phyloP scores from a whole-genome alignment of 2,888 invertebrate genomes.

The Enchytraeus crypticus region DNA sequence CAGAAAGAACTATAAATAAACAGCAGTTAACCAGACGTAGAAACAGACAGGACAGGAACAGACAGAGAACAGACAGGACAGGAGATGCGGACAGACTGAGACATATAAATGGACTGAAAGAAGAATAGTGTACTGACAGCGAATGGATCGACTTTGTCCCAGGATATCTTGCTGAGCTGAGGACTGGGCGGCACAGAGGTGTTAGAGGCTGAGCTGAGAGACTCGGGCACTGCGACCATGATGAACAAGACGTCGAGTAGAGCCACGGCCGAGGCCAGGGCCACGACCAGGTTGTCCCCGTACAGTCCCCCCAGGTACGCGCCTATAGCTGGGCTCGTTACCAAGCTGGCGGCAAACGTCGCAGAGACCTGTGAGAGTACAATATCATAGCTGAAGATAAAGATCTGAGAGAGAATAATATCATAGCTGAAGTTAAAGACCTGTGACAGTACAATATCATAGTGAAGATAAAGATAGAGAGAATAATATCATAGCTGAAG shows the following conservation, averaged over 20 bases:
- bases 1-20: too few relatives aligned
- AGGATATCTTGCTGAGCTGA: slow-evolving; percentile 55
- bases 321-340: slow-evolving; percentile 95
- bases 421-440: too few relatives aligned
- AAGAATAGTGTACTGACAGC: slow-evolving; percentile 57
- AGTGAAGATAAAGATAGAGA: too few relatives aligned
- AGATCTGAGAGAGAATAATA: too few relatives aligned
- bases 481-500: too few relatives aligned
- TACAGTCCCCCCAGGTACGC: slow-evolving; percentile 61
- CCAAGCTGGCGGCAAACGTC: slow-evolving; percentile 97
- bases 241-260: slow-evolving; percentile 95
- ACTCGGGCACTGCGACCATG: slow-evolving; percentile 93
- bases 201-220: slow-evolving; percentile 82
- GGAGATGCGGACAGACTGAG: too few relatives aligned
- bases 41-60: too few relatives aligned
- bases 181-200: slow-evolving; percentile 52
- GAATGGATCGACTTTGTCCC: slow-evolving; percentile 95
- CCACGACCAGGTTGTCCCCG: slow-evolving; percentile 76
- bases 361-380: slow-evolving; percentile 64
- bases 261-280: slow-evolving; percentile 85
- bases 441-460: too few relatives aligned
- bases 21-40: too few relatives aligned
- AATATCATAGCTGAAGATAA: background rate
- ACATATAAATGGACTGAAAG: too few relatives aligned
- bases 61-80: too few relatives aligned